phyloP scores from a whole-genome alignment of 2,113 vertebrate genomes.

The Ariopsis seemanni region DNA sequence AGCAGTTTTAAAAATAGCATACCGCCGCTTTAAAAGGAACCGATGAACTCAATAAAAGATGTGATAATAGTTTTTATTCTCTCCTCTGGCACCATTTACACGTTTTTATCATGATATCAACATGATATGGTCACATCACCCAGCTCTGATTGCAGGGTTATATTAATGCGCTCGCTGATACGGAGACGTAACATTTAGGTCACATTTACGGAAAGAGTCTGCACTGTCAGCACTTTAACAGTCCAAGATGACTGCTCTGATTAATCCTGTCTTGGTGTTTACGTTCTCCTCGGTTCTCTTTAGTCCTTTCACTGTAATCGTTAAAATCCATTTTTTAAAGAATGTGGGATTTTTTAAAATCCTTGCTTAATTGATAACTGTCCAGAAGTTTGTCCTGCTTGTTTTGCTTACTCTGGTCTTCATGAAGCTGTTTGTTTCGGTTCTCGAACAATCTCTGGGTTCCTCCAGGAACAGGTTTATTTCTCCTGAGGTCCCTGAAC shows the following conservation, averaged over 20 bases:
- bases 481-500: neutral
- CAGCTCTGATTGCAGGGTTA: neutral
- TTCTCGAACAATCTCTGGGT: neutral
- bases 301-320: too few relatives aligned
- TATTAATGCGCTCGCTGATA: neutral
- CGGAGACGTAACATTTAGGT: too few relatives aligned
- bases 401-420: neutral
- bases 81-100: too few relatives aligned
- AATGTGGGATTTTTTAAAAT: neutral
- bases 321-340: neutral
- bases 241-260: neutral
- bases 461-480: neutral
- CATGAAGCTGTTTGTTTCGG: neutral
- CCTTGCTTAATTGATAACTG: neutral
- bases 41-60: neutral
- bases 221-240: neutral
- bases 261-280: neutral
- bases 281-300: too few relatives aligned
- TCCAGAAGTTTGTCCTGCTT: neutral
- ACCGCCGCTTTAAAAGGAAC: neutral
- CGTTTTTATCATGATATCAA: too few relatives aligned
- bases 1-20: neutral
- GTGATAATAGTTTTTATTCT: too few relatives aligned
- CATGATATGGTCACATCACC: too few relatives aligned
- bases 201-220: neutral